Conservation (phyloP, 1,140 invertebrate species). For the Drosophila lowei region DNA sequence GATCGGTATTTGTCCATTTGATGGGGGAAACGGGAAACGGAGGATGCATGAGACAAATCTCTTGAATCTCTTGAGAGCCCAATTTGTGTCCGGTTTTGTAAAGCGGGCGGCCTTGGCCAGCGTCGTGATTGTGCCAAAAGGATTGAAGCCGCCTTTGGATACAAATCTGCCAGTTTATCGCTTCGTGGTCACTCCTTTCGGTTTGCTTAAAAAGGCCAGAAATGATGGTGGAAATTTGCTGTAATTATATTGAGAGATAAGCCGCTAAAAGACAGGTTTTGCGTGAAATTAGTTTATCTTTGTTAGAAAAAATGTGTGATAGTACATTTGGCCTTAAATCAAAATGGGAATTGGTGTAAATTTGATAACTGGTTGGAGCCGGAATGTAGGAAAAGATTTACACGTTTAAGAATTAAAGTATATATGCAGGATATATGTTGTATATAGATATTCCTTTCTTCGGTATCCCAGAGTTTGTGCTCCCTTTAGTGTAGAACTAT, state of each 20-base stretch:
- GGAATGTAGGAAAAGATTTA: too few relatives aligned
- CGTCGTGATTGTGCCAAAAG: slow-evolving; percentile 34
- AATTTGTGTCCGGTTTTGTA: slow-evolving; percentile 6
- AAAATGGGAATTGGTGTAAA: too few relatives aligned
- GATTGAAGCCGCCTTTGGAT: slow-evolving; percentile 27
- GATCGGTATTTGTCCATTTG: not conserved
- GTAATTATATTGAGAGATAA: slow-evolving; percentile 25
- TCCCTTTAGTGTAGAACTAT: too few relatives aligned
- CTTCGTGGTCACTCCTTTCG: slow-evolving; percentile 26
- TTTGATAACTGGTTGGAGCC: too few relatives aligned
- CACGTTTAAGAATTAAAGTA: too few relatives aligned
- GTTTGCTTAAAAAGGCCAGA: slow-evolving; percentile 43
- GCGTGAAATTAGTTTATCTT: slow-evolving; percentile 9
- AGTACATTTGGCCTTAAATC: not conserved
- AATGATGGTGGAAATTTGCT: slow-evolving; percentile 25
- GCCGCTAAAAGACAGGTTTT: slow-evolving; percentile 1
- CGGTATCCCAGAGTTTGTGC: too few relatives aligned
- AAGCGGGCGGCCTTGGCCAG: slow-evolving; percentile 26
- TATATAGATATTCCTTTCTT: too few relatives aligned
- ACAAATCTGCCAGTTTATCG: slow-evolving; percentile 43
- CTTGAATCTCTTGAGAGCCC: too few relatives aligned
- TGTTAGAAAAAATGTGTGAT: not conserved
- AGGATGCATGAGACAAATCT: slow-evolving; percentile 16
- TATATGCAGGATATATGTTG: too few relatives aligned
- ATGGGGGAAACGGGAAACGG: not conserved